phyloP scores from a whole-genome alignment of 2,797 vertebrate species.

The Peromyscus melanophrys region DNA sequence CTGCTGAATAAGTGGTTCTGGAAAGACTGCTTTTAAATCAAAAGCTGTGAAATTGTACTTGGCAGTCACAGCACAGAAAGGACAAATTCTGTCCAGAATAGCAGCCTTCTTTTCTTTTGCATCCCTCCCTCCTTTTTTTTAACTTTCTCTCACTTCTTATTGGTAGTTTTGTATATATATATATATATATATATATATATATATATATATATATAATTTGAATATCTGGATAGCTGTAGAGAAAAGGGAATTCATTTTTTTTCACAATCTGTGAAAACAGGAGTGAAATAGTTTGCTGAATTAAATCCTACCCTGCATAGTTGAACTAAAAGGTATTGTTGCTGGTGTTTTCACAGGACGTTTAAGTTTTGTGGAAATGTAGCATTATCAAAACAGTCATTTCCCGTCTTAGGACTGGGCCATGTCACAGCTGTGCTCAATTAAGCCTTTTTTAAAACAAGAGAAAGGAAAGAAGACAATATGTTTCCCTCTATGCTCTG shows the following conservation, averaged over 20 bases:
- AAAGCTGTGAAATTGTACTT: slow-evolving; percentile 70
- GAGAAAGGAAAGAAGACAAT: slow-evolving; percentile 70
- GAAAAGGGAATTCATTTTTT: slow-evolving; percentile 52
- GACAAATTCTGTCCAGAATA: slow-evolving; percentile 66
- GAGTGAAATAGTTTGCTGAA: slow-evolving; percentile 76
- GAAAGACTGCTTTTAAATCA: slow-evolving; percentile 75
- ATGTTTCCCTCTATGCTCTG: slow-evolving; percentile 24
- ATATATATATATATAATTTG: background rate
- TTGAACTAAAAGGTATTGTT: slow-evolving; percentile 81
- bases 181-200: background rate
- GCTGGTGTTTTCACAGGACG: slow-evolving; percentile 78
- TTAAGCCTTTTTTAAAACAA: slow-evolving; percentile 86
- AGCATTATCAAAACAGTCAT: slow-evolving; percentile 87
- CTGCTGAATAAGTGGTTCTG: slow-evolving; percentile 78
- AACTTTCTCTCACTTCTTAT: background rate
- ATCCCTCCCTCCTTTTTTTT: background rate
- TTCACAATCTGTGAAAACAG: slow-evolving; percentile 77
- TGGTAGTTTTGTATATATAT: background rate
- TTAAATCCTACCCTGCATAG: slow-evolving; percentile 77
- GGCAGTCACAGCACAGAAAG: slow-evolving; percentile 74
- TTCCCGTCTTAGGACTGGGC: slow-evolving; percentile 84
- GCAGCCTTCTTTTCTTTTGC: slow-evolving; percentile 57
- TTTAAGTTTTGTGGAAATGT: slow-evolving; percentile 87
- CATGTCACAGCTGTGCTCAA: slow-evolving; percentile 88
- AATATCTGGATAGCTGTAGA: slow-evolving; percentile 58